Conservation (phyloP, 2,797 vertebrate genomes). For the Gouania willdenowi region DNA sequence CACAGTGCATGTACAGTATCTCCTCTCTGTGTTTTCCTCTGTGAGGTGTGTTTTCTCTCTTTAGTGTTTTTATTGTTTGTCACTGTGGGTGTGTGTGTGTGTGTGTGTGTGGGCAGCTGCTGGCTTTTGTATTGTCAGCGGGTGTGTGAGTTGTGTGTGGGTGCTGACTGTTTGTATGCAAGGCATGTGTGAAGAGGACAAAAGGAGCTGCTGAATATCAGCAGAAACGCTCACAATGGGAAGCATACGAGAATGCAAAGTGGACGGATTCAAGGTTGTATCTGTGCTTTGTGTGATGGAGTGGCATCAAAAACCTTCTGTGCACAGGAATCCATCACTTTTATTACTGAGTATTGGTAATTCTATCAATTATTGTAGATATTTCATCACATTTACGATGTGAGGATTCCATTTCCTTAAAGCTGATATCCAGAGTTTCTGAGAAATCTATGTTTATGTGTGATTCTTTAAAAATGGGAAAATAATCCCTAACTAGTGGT, state of each 20-base stretch:
- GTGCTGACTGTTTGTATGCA: slow-evolving; percentile 45
- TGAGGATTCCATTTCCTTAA: too few species aligned
- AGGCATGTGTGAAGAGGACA: slow-evolving; percentile 49
- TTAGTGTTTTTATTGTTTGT: slow-evolving; percentile 1
- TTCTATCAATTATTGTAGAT: too few species aligned
- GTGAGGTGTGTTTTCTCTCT: background rate
- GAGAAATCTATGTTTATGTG: too few species aligned
- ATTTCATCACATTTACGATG: too few species aligned
- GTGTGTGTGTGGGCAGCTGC: slow-evolving; percentile 20
- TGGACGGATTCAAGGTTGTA: slow-evolving; percentile 37
- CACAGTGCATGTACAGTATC: too few species aligned
- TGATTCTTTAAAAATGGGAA: too few species aligned
- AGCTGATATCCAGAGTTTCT: too few species aligned
- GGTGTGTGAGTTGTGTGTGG: slow-evolving; percentile 37
- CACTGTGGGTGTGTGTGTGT: slow-evolving; percentile 9
- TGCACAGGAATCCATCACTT: too few species aligned
- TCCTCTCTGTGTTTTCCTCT: too few species aligned
- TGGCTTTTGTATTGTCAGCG: slow-evolving; percentile 9
- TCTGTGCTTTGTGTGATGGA: slow-evolving; percentile 8
- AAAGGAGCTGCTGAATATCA: slow-evolving; percentile 22
- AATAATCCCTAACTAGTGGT: too few species aligned
- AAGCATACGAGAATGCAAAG: slow-evolving; percentile 17
- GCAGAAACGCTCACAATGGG: background rate
- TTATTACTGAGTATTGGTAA: too few species aligned
- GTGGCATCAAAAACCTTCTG: too few species aligned